phyloP scores from a whole-genome alignment of 2,888 invertebrate genomes.

The Sinopyrophorus schimmeli region DNA sequence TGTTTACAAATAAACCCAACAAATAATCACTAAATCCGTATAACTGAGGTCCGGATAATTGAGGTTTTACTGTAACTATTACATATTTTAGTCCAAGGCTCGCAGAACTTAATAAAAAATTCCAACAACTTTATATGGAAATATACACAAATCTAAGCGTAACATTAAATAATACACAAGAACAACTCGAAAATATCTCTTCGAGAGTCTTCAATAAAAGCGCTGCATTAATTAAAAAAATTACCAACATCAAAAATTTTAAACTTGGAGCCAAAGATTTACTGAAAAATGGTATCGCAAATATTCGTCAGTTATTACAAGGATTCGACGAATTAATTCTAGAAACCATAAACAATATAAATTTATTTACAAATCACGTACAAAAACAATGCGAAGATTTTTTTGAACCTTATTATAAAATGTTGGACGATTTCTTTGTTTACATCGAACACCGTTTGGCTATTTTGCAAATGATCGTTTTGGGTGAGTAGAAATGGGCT shows the following conservation, averaged over 20 bases:
- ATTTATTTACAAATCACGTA: constrained; percentile 26
- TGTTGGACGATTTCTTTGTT: constrained; percentile 36
- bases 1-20: too few relatives aligned
- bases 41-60: too few relatives aligned
- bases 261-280: constrained; percentile 35
- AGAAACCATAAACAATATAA: constrained; percentile 30
- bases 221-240: constrained; percentile 27
- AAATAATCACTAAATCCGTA: too few relatives aligned
- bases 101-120: too few relatives aligned
- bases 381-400: constrained; percentile 30
- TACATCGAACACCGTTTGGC: constrained; percentile 37
- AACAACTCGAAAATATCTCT: too few relatives aligned
- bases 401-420: constrained; percentile 36
- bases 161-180: too few relatives aligned
- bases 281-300: constrained; percentile 33
- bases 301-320: constrained; percentile 33
- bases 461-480: constrained; percentile 34
- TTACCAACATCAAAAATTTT: constrained; percentile 33
- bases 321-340: constrained; percentile 31
- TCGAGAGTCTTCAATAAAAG: too few relatives aligned
- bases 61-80: too few relatives aligned
- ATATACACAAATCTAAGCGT: too few relatives aligned
- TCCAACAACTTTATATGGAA: too few relatives aligned
- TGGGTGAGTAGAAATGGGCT: constrained; percentile 32
- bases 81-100: constrained; percentile 14